Percentiles rank a stretch among this genome's conserved stretches.
These are phyloP conservation scores for Cranoglanis bouderius DNA, from an alignment of 2,113 vertebrate genomes.

Conservation along the genomic window DNA sequence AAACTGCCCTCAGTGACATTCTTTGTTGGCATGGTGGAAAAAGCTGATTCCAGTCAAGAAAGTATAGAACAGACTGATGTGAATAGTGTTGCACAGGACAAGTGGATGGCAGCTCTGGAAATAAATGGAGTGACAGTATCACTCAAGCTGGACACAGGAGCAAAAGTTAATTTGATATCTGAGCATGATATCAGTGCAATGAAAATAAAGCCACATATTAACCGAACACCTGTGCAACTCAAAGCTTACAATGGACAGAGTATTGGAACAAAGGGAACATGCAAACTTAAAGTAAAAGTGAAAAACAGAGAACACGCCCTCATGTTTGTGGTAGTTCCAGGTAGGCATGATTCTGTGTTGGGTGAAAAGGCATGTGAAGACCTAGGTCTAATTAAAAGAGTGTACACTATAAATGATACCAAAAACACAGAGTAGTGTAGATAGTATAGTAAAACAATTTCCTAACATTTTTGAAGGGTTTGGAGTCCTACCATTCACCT, in stretches of 20 bases:
- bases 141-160: constrained; percentile 37
- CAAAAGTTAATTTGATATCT: constrained; percentile 44
- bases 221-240: background rate
- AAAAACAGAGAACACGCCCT: background rate
- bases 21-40: constrained; percentile 11
- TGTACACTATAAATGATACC: constrained; percentile 23
- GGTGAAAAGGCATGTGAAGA: constrained; percentile 41
- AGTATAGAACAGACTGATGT: constrained; percentile 7
- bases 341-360: constrained; percentile 36
- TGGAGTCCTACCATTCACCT: constrained; percentile 26
- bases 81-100: constrained; percentile 9
- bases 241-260: constrained; percentile 33
- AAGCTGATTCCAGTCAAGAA: background rate
- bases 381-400: constrained; percentile 15
- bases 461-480: constrained; percentile 36
- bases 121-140: background rate
- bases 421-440: background rate
- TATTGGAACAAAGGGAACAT: constrained; percentile 17
- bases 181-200: constrained; percentile 18
- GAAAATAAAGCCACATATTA: constrained; percentile 21
- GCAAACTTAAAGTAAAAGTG: constrained; percentile 13
- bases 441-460: background rate
- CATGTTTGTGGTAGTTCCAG: constrained; percentile 35
- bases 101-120: constrained; percentile 19
- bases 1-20: constrained; percentile 26